These are phyloP conservation scores for Coelinius sp. DNA, from an alignment of 2,888 invertebrate species.

Conservation along the genomic window DNA sequence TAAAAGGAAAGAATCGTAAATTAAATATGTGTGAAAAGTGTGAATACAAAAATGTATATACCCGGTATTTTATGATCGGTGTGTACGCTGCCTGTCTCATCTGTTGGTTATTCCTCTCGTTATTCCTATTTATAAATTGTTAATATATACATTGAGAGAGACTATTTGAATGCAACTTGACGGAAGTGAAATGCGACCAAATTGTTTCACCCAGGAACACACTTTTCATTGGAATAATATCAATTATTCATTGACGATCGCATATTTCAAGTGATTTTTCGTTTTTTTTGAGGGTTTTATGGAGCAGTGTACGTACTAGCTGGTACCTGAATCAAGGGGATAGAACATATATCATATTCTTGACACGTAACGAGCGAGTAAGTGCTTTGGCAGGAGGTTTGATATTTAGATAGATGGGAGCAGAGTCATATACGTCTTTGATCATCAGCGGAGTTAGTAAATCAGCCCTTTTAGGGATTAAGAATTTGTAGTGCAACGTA, in stretches of 20 bases:
- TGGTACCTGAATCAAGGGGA: neutral
- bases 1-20: neutral
- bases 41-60: neutral
- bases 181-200: conserved; percentile 41
- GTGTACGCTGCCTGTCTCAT: conserved; percentile 35
- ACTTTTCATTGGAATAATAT: neutral
- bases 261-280: neutral
- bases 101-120: conserved; percentile 41
- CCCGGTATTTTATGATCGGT: conserved; percentile 1
- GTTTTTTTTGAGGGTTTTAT: conserved; percentile 6
- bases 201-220: neutral
- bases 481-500: neutral
- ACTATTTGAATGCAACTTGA: conserved; percentile 31
- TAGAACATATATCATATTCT: neutral
- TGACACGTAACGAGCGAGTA: neutral
- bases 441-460: neutral
- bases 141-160: conserved; percentile 31
- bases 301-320: neutral
- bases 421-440: neutral
- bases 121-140: conserved; percentile 45
- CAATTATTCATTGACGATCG: neutral
- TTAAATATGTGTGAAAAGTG: neutral
- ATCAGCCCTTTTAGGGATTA: neutral
- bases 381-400: neutral
- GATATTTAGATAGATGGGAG: neutral